A percentile compares a stretch with the other conserved stretches of the same genome.
Conservation (phyloP, 2,113 vertebrate species). For the Dryoscopus gambensis region DNA sequence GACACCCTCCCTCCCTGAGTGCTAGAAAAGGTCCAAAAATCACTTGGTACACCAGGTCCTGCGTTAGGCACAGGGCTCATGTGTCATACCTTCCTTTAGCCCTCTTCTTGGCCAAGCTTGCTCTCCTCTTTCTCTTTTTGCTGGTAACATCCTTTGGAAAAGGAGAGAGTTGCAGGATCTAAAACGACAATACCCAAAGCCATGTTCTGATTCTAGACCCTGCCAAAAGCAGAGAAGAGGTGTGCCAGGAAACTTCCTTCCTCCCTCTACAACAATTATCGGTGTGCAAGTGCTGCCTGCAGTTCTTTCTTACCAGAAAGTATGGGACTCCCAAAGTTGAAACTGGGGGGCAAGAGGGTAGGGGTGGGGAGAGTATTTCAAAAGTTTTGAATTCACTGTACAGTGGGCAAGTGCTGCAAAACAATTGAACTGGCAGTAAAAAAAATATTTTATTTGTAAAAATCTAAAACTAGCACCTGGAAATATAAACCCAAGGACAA, state of each 20-base stretch:
- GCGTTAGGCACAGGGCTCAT: accelerated
- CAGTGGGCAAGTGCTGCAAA: not conserved
- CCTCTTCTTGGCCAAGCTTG: not conserved
- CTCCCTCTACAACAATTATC: not conserved
- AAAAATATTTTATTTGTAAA: not conserved
- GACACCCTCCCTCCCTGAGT: accelerated
- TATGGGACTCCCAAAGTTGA: not conserved
- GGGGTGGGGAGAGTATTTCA: not conserved
- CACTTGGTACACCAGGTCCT: no score
- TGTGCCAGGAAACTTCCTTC: not conserved
- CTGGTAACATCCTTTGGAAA: not conserved
- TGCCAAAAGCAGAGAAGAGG: not conserved
- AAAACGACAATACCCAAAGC: accelerated
- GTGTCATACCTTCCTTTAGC: conserved; percentile 10
- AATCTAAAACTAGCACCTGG: not conserved
- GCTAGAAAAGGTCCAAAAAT: not conserved
- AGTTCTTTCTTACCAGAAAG: not conserved
- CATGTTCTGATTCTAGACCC: accelerated
- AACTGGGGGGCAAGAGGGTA: accelerated
- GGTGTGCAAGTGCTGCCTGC: not conserved
- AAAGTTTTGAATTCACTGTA: not conserved
- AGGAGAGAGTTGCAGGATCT: not conserved
- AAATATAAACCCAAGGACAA: not conserved
- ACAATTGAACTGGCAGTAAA: not conserved
- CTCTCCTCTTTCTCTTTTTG: not conserved